Conservation (phyloP, 2,888 invertebrate genomes). For the Theretra japonica region DNA sequence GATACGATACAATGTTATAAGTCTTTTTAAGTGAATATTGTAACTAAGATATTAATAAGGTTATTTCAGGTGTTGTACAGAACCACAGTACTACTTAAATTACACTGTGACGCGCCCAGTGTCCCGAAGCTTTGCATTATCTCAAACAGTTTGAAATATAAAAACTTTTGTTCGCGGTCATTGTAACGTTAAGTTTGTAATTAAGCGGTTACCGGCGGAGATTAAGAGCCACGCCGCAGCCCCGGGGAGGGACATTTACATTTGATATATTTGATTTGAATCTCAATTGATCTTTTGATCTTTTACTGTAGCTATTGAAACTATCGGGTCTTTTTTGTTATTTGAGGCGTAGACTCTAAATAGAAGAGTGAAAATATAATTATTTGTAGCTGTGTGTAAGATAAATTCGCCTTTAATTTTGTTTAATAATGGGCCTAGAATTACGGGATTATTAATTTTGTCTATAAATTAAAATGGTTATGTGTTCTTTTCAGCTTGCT, state of each 20-base stretch:
- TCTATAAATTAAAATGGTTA: too few relatives aligned
- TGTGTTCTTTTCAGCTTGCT: too few relatives aligned
- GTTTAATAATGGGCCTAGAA: too few relatives aligned
- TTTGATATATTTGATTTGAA: background rate
- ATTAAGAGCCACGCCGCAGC: background rate
- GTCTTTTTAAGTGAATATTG: too few relatives aligned
- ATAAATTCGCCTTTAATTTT: too few relatives aligned
- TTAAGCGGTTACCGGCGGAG: constrained; percentile 29
- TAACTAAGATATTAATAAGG: too few relatives aligned
- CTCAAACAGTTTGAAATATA: constrained; percentile 44
- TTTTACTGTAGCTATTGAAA: background rate
- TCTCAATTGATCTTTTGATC: background rate
- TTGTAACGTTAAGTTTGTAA: constrained; percentile 38
- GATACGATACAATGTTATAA: too few relatives aligned
- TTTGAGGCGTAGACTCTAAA: background rate
- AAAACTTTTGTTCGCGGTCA: constrained; percentile 47
- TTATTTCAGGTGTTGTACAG: too few relatives aligned
- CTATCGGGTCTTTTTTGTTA: background rate
- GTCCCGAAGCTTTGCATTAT: constrained; percentile 47
- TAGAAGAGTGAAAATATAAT: background rate
- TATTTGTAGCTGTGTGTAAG: too few relatives aligned
- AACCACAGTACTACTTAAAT: constrained; percentile 15
- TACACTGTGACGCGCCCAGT: constrained; percentile 30
- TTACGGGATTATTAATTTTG: too few relatives aligned
- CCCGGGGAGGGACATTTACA: background rate